Evolutionary conservation across 2,888 invertebrate species (phyloP).

Genomic region (Lissocephala sabroskyi): DNA sequence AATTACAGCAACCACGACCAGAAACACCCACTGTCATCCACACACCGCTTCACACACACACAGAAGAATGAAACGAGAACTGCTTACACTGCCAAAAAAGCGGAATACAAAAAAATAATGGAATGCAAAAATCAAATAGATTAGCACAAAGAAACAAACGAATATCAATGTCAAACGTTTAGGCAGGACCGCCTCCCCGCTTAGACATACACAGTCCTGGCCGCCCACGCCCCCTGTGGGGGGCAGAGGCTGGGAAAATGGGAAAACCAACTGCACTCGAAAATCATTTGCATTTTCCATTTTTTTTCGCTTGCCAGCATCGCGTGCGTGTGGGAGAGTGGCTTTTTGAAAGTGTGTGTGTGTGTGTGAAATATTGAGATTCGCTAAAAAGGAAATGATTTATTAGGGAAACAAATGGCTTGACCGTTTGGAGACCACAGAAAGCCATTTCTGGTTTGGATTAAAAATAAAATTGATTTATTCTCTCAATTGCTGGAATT

Average conservation of each 20-base stretch:
- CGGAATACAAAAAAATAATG: conserved; percentile 19
- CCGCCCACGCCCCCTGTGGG: neutral
- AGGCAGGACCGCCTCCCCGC: conserved; percentile 1
- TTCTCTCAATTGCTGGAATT: too few species aligned
- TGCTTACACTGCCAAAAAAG: conserved; percentile 33
- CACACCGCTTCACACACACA: neutral
- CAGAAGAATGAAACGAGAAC: conserved; percentile 26
- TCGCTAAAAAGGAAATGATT: neutral
- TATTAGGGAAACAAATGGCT: too few species aligned
- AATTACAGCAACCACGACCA: conserved; percentile 7
- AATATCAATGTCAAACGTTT: conserved; percentile 9
- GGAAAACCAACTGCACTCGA: neutral
- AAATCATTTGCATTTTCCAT: neutral
- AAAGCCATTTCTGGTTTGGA: too few species aligned
- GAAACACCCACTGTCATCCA: conserved; percentile 8
- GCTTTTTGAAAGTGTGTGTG: neutral
- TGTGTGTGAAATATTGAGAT: neutral
- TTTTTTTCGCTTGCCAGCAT: too few species aligned
- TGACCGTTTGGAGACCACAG: too few species aligned
- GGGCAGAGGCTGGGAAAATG: neutral
- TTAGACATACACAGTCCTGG: conserved; percentile 38
- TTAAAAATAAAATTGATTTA: too few species aligned
- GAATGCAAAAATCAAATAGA: conserved; percentile 56
- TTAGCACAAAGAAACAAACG: conserved; percentile 30
- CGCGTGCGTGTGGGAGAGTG: too few species aligned